Percentiles rank a stretch among this genome's conserved stretches.
Evolutionary conservation across 2,888 invertebrate species (phyloP).

Genomic region (Sesia bembeciformis): DNA sequence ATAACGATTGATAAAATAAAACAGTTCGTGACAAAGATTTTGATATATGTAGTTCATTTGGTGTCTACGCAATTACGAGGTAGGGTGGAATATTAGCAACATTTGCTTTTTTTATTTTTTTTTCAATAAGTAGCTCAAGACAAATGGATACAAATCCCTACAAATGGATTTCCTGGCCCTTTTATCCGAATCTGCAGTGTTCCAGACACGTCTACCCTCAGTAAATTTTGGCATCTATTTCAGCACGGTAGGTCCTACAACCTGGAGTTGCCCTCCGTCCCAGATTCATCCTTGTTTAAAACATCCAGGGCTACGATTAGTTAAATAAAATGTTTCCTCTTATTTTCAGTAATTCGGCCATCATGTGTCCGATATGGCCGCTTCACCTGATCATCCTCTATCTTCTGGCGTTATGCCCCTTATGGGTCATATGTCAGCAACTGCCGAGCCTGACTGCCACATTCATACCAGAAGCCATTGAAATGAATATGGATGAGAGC

Average conservation of each 20-base stretch:
- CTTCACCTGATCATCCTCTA: constrained; percentile 73
- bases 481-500: constrained; percentile 63
- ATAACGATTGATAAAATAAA: neutral
- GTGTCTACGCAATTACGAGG: neutral
- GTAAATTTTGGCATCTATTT: no score
- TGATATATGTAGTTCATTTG: neutral
- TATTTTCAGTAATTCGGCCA: constrained; percentile 24
- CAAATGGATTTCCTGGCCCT: no score
- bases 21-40: neutral
- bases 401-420: constrained; percentile 63
- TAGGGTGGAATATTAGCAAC: neutral
- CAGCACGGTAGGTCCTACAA: no score
- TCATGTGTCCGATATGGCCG: constrained; percentile 78
- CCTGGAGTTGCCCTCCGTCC: no score
- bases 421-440: constrained; percentile 67
- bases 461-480: constrained; percentile 39
- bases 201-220: no score
- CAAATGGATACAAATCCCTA: no score
- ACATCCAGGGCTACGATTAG: neutral
- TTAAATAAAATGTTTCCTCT: constrained; percentile 4
- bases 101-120: neutral
- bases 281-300: no score
- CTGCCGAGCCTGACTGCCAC: constrained; percentile 43
- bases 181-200: no score
- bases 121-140: neutral